Percentiles rank a stretch among this genome's conserved stretches.
These are phyloP conservation scores for Pinna nobilis DNA, from an alignment of 1,140 invertebrate genomes.

Conservation along the genomic window DNA sequence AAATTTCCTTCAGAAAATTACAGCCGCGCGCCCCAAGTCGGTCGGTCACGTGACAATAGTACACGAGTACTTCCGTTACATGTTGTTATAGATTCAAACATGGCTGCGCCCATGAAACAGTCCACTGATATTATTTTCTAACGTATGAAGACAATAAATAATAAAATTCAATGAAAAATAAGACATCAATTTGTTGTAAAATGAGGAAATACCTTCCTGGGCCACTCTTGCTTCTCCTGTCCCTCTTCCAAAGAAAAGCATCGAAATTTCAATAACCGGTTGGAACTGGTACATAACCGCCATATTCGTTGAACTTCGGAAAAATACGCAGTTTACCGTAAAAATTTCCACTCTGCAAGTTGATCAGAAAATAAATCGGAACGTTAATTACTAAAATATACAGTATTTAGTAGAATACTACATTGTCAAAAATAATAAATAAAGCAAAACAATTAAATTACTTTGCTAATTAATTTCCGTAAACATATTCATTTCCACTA, in stretches of 20 bases:
- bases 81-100: conserved; percentile 50
- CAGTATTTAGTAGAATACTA: background rate
- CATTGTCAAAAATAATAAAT: background rate
- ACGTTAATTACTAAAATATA: background rate
- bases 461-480: conserved; percentile 8
- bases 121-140: conserved; percentile 16
- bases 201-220: conserved; percentile 43
- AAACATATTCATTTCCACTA: background rate
- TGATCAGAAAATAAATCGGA: background rate
- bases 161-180: conserved; percentile 3
- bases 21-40: background rate
- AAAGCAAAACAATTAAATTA: background rate
- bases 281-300: conserved; percentile 73
- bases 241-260: conserved; percentile 56
- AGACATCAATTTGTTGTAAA: conserved; percentile 13
- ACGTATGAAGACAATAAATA: too few species aligned
- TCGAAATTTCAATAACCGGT: conserved; percentile 71
- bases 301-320: conserved; percentile 62
- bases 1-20: conserved; percentile 6
- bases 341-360: too few species aligned
- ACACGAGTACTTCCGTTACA: background rate
- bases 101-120: conserved; percentile 67
- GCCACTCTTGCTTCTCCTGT: conserved; percentile 24
- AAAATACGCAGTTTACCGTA: conserved; percentile 41
- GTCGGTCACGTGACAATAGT: conserved; percentile 3